phyloP scores from a whole-genome alignment of 2,888 invertebrate genomes.

The Tethea ocularis region DNA sequence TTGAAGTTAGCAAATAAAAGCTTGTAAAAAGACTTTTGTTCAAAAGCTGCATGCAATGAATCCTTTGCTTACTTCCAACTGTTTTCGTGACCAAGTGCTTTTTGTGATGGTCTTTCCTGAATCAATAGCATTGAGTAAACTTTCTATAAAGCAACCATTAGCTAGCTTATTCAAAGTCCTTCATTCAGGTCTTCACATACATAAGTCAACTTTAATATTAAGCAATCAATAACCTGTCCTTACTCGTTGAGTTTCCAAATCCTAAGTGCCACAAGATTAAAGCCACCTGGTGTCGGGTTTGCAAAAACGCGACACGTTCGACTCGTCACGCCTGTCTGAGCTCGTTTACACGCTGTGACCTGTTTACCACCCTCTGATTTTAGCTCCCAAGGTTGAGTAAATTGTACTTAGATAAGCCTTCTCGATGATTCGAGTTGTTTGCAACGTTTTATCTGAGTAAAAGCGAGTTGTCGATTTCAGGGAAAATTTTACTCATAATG shows the following conservation, averaged over 20 bases:
- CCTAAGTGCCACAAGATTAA: conserved; percentile 71
- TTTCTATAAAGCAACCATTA: background rate
- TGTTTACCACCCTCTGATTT: conserved; percentile 20
- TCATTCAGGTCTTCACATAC: background rate
- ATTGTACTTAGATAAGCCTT: conserved; percentile 54
- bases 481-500: background rate
- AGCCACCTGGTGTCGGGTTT: conserved; percentile 56
- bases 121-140: too few species aligned
- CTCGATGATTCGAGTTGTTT: conserved; percentile 27
- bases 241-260: conserved; percentile 40
- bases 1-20: too few species aligned
- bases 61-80: too few species aligned
- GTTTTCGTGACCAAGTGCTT: too few species aligned
- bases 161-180: background rate
- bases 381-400: conserved; percentile 38
- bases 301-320: conserved; percentile 68
- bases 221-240: conserved; percentile 25
- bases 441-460: background rate
- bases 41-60: too few species aligned
- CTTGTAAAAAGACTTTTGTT: too few species aligned
- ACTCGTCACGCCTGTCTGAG: conserved; percentile 71
- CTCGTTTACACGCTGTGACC: conserved; percentile 59
- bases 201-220: conserved; percentile 9
- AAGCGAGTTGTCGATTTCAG: background rate
- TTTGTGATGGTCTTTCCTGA: too few species aligned